Percentiles rank a stretch among this genome's conserved stretches.
Evolutionary conservation across 2,888 invertebrate genomes (phyloP).

Genomic region (Erebia aethiops): DNA sequence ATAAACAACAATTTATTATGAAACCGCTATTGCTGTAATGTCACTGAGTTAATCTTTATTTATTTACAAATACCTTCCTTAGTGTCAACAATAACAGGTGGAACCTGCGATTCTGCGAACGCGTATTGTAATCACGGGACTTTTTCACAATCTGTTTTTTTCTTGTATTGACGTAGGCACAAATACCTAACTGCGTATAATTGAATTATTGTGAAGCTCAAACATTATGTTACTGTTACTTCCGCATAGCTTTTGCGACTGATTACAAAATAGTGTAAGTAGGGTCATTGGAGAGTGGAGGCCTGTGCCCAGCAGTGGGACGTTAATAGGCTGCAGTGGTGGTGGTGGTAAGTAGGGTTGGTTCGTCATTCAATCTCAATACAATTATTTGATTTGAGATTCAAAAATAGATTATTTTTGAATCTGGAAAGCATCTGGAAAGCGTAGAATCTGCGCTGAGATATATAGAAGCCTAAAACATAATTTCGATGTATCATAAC

Average conservation of each 20-base stretch:
- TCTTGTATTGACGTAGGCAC: conserved; percentile 2
- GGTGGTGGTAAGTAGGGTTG: no score
- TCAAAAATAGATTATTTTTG: no score
- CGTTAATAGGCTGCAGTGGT: no score
- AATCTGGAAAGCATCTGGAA: no score
- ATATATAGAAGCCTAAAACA: no score
- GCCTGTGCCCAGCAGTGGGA: no score
- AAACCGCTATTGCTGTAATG: conserved; percentile 44
- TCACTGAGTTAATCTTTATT: conserved; percentile 42
- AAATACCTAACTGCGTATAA: background rate
- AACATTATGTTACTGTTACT: background rate
- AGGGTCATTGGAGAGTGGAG: no score
- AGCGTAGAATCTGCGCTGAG: no score
- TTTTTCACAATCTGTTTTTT: conserved; percentile 18
- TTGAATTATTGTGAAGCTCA: background rate
- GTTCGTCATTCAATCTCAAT: no score
- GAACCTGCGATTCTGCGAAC: conserved; percentile 34
- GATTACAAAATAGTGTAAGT: no score
- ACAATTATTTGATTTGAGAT: no score
- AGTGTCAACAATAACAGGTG: conserved; percentile 32
- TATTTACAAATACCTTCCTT: conserved; percentile 40
- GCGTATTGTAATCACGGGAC: conserved; percentile 19
- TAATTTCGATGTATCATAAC: no score
- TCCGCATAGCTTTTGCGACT: background rate
- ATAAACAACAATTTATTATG: conserved; percentile 48